Evolutionary conservation across 2,888 invertebrate genomes (phyloP).

Genomic region (Xestobium rufovillosum): DNA sequence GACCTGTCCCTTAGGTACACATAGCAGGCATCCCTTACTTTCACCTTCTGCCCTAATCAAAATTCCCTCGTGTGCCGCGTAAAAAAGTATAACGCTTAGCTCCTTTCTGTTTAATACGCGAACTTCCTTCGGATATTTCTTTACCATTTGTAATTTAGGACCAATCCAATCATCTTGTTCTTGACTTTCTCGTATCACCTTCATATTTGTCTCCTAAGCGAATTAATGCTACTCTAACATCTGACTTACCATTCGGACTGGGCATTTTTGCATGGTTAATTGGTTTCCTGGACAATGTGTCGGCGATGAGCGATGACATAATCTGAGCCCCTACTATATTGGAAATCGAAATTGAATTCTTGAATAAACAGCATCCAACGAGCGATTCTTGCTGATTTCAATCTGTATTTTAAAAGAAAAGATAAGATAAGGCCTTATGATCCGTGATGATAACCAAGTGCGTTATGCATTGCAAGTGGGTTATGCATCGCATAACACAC

Average conservation of each 20-base stretch:
- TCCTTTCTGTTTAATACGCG: too few species aligned
- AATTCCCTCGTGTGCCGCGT: too few species aligned
- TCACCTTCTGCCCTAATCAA: too few species aligned
- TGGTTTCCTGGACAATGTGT: conserved; percentile 5
- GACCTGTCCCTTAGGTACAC: conserved; percentile 1
- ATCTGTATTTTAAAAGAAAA: conserved; percentile 8
- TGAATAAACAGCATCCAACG: conserved; percentile 11
- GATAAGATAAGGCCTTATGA: conserved; percentile 6
- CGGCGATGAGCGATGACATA: conserved; percentile 9
- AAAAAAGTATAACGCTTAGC: too few species aligned
- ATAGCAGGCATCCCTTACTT: too few species aligned
- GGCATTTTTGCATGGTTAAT: background rate
- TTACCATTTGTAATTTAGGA: background rate
- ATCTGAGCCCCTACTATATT: conserved; percentile 12
- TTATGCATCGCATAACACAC: too few species aligned
- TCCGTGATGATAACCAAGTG: conserved; percentile 7
- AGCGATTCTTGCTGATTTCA: conserved; percentile 4
- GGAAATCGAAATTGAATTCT: conserved; percentile 11
- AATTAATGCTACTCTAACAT: too few species aligned
- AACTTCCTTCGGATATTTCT: too few species aligned
- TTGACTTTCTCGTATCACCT: background rate
- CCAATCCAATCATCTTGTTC: background rate
- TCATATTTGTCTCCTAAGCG: too few species aligned
- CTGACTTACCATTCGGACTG: too few species aligned
- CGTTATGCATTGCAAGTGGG: too few species aligned